Evolutionary conservation across 2,888 invertebrate genomes (phyloP), one percentile per base, ranked within the genome.

Genomic region (Sinodicranocentrus sp.): DNA sequence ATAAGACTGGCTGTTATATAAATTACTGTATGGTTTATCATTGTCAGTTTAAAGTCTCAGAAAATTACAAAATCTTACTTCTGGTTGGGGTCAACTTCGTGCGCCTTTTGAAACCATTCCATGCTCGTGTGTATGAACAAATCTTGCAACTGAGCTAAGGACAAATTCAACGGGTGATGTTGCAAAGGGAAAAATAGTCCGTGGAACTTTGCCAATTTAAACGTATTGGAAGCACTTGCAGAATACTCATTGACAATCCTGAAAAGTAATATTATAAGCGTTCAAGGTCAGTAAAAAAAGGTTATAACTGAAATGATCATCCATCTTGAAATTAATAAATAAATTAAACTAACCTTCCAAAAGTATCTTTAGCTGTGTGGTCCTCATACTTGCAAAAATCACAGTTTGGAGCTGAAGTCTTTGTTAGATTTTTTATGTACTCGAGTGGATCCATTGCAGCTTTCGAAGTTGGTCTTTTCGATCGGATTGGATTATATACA

Each of bases 181-280:
- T 88, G 87, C 70, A 90, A 89, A 1, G 90, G 88, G 25, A 91
- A 89, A 72, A 91, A 89, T 23, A 91, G 86, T 0, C 90, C 90
- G 88, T 91, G 91, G 89, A 90, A 91, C 48, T 89, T 89, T 65
- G 91, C 91, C 33, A 91, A 86, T 86, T 91, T 91, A 84, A 91
- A 91, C 0, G 91, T 89, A 87, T 91, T 91, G 13, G 91, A 90
- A 13, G 90, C 90, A 59, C 90, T 90, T 68, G 90, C 90, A 13
- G 91, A 89, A 68, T 88, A 88, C 19, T 88, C 86, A 1, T 90
- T 89, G 78, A 90, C 90, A 19, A 91, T 87, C 43, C 89, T 89
- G 77, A 5, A 52, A 52, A 52, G n/a, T 52, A 52, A 52, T 39
- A 8, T 8, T 13, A 52, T 52, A 13, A 52, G n/a, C n/a, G 6